These are phyloP conservation scores for Uria lomvia DNA, from an alignment of 2,113 vertebrate genomes.

Conservation along the genomic window DNA sequence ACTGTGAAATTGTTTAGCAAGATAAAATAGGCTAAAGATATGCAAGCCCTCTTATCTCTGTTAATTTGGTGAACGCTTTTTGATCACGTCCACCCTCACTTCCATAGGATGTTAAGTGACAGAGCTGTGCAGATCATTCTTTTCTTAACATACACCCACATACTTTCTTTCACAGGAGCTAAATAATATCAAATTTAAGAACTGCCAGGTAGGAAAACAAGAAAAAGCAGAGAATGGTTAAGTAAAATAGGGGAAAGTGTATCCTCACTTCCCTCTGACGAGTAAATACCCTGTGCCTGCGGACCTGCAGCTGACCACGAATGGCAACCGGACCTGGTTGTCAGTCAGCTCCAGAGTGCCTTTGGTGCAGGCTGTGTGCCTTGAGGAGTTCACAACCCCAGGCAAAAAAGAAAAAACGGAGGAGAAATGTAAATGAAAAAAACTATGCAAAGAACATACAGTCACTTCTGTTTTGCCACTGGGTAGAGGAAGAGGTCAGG, in stretches of 20 bases:
- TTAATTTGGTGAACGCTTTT: constrained; percentile 51
- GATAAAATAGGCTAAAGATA: constrained; percentile 61
- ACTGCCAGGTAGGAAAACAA: constrained; percentile 51
- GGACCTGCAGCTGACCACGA: background rate
- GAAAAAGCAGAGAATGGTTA: background rate
- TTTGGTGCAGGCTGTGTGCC: background rate
- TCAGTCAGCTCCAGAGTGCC: background rate
- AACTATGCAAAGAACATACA: rapidly evolving
- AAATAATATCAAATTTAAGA: constrained; percentile 63
- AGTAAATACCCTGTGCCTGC: background rate
- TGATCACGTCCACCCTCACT: constrained; percentile 68
- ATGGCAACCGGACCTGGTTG: background rate
- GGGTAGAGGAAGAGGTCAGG: background rate
- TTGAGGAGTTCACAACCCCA: background rate
- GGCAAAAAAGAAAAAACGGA: background rate
- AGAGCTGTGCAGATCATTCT: constrained; percentile 60
- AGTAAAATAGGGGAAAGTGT: background rate
- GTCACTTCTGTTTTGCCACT: background rate
- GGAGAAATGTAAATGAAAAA: background rate
- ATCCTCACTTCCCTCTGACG: background rate
- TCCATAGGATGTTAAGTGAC: constrained; percentile 68
- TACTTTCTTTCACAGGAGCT: constrained; percentile 58
- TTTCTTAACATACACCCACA: constrained; percentile 67
- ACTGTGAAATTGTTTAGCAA: constrained; percentile 1
- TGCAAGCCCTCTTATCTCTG: constrained; percentile 40